Conservation (phyloP, 2,113 vertebrate species). For the Forbesichthys papilliferus region DNA sequence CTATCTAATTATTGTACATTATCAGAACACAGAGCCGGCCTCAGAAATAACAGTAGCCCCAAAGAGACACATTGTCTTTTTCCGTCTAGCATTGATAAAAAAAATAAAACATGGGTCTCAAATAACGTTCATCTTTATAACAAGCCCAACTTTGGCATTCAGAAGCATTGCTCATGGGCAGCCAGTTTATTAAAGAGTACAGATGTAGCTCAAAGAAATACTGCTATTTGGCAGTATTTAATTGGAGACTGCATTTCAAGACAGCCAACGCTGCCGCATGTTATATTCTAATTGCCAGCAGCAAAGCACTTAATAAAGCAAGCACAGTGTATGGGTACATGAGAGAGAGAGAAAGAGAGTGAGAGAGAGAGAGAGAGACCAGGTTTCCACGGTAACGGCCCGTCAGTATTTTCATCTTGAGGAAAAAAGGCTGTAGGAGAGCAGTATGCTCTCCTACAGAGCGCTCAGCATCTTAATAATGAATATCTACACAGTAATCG, state of each 20-base stretch:
- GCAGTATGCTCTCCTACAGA: slow-evolving; percentile 59
- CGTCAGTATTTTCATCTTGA: slow-evolving; percentile 77
- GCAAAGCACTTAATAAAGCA: slow-evolving; percentile 80
- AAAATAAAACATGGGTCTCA: slow-evolving; percentile 42
- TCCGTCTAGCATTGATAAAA: slow-evolving; percentile 36
- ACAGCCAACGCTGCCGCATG: slow-evolving; percentile 74
- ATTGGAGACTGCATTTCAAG: slow-evolving; percentile 78
- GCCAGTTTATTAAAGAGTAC: slow-evolving; percentile 61
- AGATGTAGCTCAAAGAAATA: slow-evolving; percentile 66
- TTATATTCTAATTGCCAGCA: slow-evolving; percentile 81
- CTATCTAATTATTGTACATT: slow-evolving; percentile 44
- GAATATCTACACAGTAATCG: slow-evolving; percentile 59
- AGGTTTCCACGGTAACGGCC: slow-evolving; percentile 80
- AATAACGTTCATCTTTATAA: slow-evolving; percentile 41
- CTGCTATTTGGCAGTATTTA: slow-evolving; percentile 76
- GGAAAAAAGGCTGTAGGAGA: slow-evolving; percentile 70
- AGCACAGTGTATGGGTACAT: slow-evolving; percentile 65
- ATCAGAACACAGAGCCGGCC: slow-evolving; percentile 26
- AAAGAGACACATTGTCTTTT: slow-evolving; percentile 31
- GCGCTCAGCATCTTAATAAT: slow-evolving; percentile 57
- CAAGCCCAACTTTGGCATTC: slow-evolving; percentile 38
- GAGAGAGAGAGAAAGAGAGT: slow-evolving; percentile 59
- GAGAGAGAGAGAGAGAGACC: slow-evolving; percentile 75
- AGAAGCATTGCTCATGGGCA: slow-evolving; percentile 62
- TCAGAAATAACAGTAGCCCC: slow-evolving; percentile 22